Conservation (phyloP, 2,888 invertebrate genomes). For the Cataglyphis livida region DNA sequence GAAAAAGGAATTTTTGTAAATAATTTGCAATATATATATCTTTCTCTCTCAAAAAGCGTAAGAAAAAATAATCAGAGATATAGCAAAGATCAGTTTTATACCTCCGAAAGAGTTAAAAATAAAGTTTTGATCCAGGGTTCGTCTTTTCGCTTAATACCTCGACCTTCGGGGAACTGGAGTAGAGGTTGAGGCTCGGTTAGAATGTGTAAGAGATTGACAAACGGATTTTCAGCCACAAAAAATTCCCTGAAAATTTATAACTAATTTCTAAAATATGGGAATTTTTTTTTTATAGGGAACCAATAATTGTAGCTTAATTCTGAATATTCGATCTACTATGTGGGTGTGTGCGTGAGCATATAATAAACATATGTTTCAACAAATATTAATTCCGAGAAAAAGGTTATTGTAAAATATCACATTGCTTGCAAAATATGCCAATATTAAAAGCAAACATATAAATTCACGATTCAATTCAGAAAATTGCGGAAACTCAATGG, state of each 20-base stretch:
- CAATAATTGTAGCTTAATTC: not conserved
- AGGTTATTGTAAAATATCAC: not conserved
- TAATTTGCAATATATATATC: not conserved
- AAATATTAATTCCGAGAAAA: not conserved
- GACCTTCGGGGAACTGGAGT: constrained; percentile 87
- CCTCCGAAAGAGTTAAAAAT: constrained; percentile 88
- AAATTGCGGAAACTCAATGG: constrained; percentile 4
- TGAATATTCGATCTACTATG: not conserved
- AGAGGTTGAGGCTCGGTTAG: constrained; percentile 89
- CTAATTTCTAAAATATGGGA: not conserved
- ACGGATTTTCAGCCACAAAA: constrained; percentile 94
- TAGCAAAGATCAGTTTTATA: constrained; percentile 71
- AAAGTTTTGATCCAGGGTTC: constrained; percentile 87
- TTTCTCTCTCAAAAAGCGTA: no score
- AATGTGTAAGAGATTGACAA: constrained; percentile 91
- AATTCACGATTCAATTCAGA: not conserved
- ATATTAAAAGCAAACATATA: constrained; percentile 2
- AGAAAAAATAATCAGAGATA: not conserved
- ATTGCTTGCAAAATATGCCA: not conserved
- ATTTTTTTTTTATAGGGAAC: not conserved
- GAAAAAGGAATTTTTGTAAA: not conserved
- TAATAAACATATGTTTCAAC: not conserved
- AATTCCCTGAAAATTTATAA: constrained; percentile 87
- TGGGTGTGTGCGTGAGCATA: no score
- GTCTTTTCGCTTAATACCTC: constrained; percentile 89